Evolutionary conservation across 1,140 invertebrate genomes (phyloP).

Genomic region (Zaprionus kolodkinae): DNA sequence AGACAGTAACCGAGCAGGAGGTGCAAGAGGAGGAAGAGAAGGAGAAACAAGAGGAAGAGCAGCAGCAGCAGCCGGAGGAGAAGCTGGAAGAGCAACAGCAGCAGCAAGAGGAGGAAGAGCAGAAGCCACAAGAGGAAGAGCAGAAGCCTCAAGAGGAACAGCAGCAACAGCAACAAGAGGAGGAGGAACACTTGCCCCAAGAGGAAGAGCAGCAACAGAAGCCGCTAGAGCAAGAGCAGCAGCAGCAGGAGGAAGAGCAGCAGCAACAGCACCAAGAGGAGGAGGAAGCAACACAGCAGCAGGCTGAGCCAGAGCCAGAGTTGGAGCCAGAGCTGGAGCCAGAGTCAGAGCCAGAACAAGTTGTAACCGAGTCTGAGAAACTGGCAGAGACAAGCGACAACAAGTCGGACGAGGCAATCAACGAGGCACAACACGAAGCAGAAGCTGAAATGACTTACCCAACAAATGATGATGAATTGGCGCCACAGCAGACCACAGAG

Average conservation of each 20-base stretch:
- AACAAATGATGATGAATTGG: slow-evolving; percentile 83
- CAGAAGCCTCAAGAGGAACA: background rate
- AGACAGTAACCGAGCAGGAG: slow-evolving; percentile 38
- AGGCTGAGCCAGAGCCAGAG: slow-evolving; percentile 7
- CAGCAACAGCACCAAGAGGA: background rate
- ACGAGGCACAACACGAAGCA: slow-evolving; percentile 67
- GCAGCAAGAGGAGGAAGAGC: background rate
- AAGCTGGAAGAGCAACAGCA: slow-evolving; percentile 8
- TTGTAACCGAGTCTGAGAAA: slow-evolving; percentile 4
- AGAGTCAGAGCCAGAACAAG: slow-evolving; percentile 25
- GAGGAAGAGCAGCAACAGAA: background rate
- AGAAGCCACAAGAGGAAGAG: too few species aligned
- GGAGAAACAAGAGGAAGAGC: background rate
- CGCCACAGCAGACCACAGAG: slow-evolving; percentile 64
- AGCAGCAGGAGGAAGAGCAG: background rate
- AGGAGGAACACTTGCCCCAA: background rate
- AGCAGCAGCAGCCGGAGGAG: slow-evolving; percentile 30
- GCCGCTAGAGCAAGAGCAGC: background rate
- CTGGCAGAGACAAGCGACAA: slow-evolving; percentile 4
- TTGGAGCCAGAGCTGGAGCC: slow-evolving; percentile 19
- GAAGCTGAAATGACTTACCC: slow-evolving; percentile 72
- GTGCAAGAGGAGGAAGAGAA: slow-evolving; percentile 16
- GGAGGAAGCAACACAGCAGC: background rate
- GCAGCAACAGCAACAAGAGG: background rate
- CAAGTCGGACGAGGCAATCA: slow-evolving; percentile 57